Conservation (phyloP, 2,797 vertebrate species). For the Cirrhinus mrigala region DNA sequence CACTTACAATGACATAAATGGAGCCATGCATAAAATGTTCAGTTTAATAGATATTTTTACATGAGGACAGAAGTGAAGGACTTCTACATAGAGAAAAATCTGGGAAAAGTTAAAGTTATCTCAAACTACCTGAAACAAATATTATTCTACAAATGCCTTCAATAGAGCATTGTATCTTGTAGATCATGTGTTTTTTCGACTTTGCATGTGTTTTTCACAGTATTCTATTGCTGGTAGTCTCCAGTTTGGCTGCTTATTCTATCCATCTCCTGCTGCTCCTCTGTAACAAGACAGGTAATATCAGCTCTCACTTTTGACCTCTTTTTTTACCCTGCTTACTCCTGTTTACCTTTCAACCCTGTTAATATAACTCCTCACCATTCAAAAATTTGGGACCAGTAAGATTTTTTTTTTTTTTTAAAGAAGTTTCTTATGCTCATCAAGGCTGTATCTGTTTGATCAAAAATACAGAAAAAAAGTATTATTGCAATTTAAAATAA, state of each 20-base stretch:
- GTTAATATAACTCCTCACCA: background rate
- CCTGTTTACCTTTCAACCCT: background rate
- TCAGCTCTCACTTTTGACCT: conserved; percentile 14
- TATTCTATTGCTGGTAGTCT: conserved; percentile 87
- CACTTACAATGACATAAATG: background rate
- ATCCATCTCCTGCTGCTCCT: conserved; percentile 92
- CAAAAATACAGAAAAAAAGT: too few relatives aligned
- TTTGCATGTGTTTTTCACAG: conserved; percentile 70
- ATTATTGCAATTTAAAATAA: too few relatives aligned
- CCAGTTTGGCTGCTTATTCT: conserved; percentile 87
- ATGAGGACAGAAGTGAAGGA: background rate
- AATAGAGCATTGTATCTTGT: background rate
- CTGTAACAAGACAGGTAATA: conserved; percentile 93
- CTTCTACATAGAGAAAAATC: background rate
- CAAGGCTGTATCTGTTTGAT: too few relatives aligned
- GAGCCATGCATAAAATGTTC: background rate
- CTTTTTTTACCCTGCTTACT: conserved; percentile 20
- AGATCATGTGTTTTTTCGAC: background rate
- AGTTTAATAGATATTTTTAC: background rate
- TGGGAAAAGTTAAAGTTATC: background rate
- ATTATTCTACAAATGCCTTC: background rate
- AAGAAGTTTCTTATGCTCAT: too few relatives aligned
- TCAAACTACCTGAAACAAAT: background rate
- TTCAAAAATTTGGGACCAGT: too few relatives aligned
- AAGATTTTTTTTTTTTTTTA: too few relatives aligned